Conservation (phyloP, 2,113 vertebrate species). For the Acanthisitta chloris region DNA sequence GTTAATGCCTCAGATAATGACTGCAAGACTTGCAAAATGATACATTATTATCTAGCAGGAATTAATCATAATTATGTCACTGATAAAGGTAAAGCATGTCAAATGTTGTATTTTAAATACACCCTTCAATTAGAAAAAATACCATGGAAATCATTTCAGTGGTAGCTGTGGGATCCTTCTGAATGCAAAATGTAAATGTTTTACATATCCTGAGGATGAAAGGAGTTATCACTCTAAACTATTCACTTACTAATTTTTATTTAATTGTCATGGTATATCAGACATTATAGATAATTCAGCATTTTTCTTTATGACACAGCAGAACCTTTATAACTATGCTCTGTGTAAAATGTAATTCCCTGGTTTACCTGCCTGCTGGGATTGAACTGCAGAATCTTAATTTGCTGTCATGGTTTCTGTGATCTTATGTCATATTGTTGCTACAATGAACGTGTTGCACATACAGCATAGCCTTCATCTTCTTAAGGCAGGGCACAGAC, state of each 20-base stretch:
- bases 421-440: neutral
- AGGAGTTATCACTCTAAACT: neutral
- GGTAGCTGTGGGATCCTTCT: neutral
- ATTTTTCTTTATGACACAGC: constrained; percentile 1
- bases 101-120: neutral
- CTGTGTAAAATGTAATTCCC: neutral
- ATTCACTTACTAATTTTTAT: neutral
- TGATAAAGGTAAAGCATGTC: neutral
- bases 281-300: neutral
- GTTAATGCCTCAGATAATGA: neutral
- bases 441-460: neutral
- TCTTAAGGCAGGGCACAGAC: neutral
- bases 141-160: neutral
- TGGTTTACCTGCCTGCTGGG: neutral
- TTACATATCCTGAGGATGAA: neutral
- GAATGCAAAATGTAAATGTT: neutral
- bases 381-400: neutral
- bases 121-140: neutral
- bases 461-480: neutral
- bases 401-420: neutral
- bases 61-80: neutral
- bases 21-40: neutral
- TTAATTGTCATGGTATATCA: neutral
- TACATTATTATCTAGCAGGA: neutral
- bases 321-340: neutral